Conservation (phyloP, 2,888 invertebrate genomes). For the Leptinotarsa juncta region DNA sequence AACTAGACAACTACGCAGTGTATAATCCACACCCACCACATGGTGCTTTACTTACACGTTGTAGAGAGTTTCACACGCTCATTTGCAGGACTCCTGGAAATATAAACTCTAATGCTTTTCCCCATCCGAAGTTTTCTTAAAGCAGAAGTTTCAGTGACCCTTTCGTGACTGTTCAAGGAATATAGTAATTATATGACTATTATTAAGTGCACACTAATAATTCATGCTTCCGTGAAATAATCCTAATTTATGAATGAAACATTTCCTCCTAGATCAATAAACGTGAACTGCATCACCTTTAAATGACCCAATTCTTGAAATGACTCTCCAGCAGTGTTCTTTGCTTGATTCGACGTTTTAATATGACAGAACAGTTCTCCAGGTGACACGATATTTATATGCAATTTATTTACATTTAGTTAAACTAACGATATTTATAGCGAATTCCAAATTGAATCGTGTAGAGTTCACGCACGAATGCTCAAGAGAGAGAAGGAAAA, state of each 20-base stretch:
- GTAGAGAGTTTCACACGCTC: constrained; percentile 34
- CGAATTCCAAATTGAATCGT: constrained; percentile 54
- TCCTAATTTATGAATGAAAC: too few relatives aligned
- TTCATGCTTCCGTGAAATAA: too few relatives aligned
- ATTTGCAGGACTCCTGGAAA: constrained; percentile 29
- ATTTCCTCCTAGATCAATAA: too few relatives aligned
- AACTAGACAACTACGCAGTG: constrained; percentile 55
- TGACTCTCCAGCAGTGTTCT: neutral
- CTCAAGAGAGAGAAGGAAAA: constrained; percentile 51
- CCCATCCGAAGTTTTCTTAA: constrained; percentile 16
- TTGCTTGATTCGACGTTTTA: too few relatives aligned
- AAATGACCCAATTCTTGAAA: neutral
- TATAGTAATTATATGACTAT: neutral
- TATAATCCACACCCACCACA: constrained; percentile 55
- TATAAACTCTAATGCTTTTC: constrained; percentile 18
- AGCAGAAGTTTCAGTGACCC: constrained; percentile 38
- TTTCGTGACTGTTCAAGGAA: constrained; percentile 8
- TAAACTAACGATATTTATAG: constrained; percentile 45
- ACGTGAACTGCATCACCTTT: too few relatives aligned
- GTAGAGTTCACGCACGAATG: constrained; percentile 54
- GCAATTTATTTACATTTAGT: constrained; percentile 48
- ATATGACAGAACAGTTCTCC: constrained; percentile 17
- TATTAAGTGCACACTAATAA: neutral
- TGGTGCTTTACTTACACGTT: constrained; percentile 49
- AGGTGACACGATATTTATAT: constrained; percentile 29